A percentile compares a stretch with the other conserved stretches of the same genome.
Conservation (phyloP, 2,113 vertebrate species). For the Mus musculus region DNA sequence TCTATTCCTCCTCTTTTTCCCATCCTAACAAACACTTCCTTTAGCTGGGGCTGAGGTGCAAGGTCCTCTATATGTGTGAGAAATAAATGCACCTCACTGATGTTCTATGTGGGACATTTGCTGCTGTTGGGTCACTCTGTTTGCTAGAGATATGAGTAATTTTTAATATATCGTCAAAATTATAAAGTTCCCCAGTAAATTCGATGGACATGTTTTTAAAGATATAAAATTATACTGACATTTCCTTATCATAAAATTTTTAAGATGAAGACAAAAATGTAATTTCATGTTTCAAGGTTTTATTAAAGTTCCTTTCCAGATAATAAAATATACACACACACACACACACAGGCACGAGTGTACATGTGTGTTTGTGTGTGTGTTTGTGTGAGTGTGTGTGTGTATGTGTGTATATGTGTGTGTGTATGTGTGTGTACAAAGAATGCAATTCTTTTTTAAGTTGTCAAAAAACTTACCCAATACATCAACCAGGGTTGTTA, state of each 20-base stretch:
- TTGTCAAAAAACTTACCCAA: background rate
- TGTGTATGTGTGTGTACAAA: too few species aligned
- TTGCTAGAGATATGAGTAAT: background rate
- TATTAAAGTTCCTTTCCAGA: background rate
- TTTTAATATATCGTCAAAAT: background rate
- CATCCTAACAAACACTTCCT: background rate
- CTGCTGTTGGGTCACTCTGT: background rate
- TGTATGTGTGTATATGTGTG: too few species aligned
- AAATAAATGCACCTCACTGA: background rate
- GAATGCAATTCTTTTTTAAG: background rate
- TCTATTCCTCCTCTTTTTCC: background rate
- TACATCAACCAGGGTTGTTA: background rate
- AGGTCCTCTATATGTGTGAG: background rate
- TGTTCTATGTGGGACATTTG: accelerated
- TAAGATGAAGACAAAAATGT: background rate
- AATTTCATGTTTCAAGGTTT: background rate
- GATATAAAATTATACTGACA: background rate
- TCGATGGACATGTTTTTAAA: background rate
- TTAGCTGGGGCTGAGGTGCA: background rate
- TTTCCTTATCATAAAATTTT: background rate
- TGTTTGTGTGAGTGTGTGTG: too few species aligned
- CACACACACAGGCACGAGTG: too few species aligned
- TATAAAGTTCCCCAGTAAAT: background rate
- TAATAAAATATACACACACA: background rate
- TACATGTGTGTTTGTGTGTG: too few species aligned